Conservation (phyloP, 2,888 invertebrate genomes). For the Apotomis betuletana region DNA sequence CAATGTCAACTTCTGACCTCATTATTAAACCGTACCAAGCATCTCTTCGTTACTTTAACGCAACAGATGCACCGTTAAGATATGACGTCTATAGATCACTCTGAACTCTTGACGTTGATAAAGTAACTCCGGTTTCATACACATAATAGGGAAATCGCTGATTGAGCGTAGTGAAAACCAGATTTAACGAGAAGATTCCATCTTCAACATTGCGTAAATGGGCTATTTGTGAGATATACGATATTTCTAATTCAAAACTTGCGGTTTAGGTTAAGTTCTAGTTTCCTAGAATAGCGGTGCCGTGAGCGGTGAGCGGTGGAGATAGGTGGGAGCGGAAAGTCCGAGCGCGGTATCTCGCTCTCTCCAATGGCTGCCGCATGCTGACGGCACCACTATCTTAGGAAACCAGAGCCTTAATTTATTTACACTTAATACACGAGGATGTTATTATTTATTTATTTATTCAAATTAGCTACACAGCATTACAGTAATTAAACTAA, state of each 20-base stretch:
- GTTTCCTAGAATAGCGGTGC: too few species aligned
- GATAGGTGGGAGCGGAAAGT: too few species aligned
- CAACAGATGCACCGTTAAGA: constrained; percentile 30
- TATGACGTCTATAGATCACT: constrained; percentile 24
- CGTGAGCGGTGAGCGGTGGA: too few species aligned
- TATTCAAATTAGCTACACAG: too few species aligned
- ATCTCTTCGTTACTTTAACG: constrained; percentile 16
- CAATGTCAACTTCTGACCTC: neutral
- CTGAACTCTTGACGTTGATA: constrained; percentile 10
- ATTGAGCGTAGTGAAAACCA: constrained; percentile 14
- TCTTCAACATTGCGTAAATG: neutral
- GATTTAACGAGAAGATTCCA: constrained; percentile 22
- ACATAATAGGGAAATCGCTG: constrained; percentile 27
- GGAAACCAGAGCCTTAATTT: too few species aligned
- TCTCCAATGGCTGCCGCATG: too few species aligned
- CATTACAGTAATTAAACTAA: too few species aligned
- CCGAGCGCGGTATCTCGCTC: too few species aligned
- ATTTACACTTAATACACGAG: too few species aligned
- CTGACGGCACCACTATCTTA: too few species aligned
- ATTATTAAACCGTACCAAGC: neutral
- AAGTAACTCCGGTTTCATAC: constrained; percentile 19
- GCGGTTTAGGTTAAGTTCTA: too few species aligned
- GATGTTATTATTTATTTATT: too few species aligned
- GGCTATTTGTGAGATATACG: neutral
- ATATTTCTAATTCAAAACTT: neutral